Evolutionary conservation across 2,797 vertebrate species (phyloP).

Genomic region (Pangasius macronema): DNA sequence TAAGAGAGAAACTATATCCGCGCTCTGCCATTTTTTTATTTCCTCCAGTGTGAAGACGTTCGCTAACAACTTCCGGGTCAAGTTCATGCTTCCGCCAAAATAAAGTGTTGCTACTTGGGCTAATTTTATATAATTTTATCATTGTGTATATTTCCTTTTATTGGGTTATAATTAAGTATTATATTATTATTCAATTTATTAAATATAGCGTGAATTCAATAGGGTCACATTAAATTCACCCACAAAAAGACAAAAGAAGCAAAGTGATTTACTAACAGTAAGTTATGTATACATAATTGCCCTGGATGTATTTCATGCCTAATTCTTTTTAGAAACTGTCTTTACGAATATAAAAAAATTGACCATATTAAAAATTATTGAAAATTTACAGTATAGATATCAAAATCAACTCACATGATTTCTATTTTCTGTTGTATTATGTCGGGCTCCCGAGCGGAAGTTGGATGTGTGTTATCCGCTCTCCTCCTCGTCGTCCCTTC

Average conservation of each 20-base stretch:
- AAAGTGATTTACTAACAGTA: background rate
- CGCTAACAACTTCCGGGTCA: conserved; percentile 26
- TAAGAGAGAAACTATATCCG: conserved; percentile 96
- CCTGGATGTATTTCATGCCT: background rate
- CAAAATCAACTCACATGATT: no score
- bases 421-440: no score
- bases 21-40: conserved; percentile 86
- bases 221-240: background rate
- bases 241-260: background rate
- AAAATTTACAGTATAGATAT: no score
- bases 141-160: background rate
- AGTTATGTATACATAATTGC: background rate
- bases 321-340: background rate
- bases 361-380: no score
- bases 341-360: background rate
- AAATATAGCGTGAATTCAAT: background rate
- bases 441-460: conserved; percentile 18
- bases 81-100: background rate
- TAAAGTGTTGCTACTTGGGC: background rate
- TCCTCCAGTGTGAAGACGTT: conserved; percentile 17
- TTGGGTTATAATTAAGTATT: background rate
- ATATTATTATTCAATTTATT: background rate
- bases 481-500: conserved; percentile 19
- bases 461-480: conserved; percentile 7
- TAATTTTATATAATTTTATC: background rate